Evolutionary conservation across 2,797 vertebrate species (phyloP).

Genomic region (Todus mexicanus): DNA sequence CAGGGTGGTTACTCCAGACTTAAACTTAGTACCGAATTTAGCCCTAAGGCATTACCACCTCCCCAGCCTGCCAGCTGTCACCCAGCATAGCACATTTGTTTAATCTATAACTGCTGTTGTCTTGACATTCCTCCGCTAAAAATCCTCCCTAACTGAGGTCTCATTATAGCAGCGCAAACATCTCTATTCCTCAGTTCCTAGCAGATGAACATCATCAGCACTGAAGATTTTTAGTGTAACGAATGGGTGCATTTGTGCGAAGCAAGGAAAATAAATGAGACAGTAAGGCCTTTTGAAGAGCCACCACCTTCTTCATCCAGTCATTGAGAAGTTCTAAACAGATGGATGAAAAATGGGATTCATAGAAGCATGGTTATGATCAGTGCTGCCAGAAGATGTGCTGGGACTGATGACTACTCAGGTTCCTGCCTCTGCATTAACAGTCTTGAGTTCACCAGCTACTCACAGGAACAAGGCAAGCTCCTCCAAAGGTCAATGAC

Average conservation of each 20-base stretch:
- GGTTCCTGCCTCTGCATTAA: not conserved
- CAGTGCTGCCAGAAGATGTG: not conserved
- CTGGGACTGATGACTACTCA: not conserved
- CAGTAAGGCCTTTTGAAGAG: not conserved
- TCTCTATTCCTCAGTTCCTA: not conserved
- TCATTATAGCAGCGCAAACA: not conserved
- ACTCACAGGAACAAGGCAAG: not conserved
- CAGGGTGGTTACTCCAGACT: not conserved
- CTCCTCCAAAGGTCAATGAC: not conserved
- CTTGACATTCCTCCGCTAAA: not conserved
- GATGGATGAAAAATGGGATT: not conserved
- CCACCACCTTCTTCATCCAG: not conserved
- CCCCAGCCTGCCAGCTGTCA: not conserved
- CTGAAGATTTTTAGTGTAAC: not conserved
- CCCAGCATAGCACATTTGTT: not conserved
- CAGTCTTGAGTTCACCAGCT: not conserved
- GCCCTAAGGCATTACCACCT: not conserved
- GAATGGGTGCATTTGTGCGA: not conserved
- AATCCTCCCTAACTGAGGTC: not conserved
- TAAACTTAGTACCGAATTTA: not conserved
- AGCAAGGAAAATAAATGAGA: not conserved
- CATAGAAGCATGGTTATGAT: not conserved
- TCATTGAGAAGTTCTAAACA: not conserved
- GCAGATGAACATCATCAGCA: not conserved
- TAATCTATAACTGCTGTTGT: not conserved